A percentile compares a stretch with the other conserved stretches of the same genome.
phyloP scores from a whole-genome alignment of 2,888 invertebrate species.

The Aphodius granarius region DNA sequence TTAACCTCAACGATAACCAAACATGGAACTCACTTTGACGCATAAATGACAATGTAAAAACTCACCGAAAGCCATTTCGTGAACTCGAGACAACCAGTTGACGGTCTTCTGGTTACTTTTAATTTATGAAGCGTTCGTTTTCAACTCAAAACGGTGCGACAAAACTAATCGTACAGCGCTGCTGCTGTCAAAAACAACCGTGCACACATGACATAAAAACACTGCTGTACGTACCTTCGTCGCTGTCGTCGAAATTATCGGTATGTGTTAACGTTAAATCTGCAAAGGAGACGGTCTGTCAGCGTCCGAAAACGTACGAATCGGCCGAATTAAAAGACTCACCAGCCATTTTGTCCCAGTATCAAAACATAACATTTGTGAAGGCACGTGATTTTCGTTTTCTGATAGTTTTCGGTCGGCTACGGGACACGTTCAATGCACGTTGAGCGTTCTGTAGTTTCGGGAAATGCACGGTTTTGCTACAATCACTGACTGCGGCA shows the following conservation, averaged over 20 bases:
- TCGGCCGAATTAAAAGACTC: slow-evolving; percentile 39
- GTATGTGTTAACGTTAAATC: slow-evolving; percentile 49
- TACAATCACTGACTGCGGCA: slow-evolving; percentile 29
- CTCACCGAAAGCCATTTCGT: slow-evolving; percentile 9
- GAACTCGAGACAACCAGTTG: not conserved
- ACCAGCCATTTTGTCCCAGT: slow-evolving; percentile 54
- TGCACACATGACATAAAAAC: slow-evolving; percentile 32
- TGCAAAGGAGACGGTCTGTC: slow-evolving; percentile 39
- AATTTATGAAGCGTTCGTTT: slow-evolving; percentile 11
- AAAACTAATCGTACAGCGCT: slow-evolving; percentile 8
- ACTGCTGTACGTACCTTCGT: slow-evolving; percentile 49
- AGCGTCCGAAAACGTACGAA: slow-evolving; percentile 9
- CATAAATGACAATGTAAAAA: slow-evolving; percentile 6
- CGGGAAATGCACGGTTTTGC: slow-evolving; percentile 16
- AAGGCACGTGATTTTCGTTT: slow-evolving; percentile 47
- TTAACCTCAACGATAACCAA: not conserved
- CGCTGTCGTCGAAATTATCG: slow-evolving; percentile 48
- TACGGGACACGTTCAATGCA: slow-evolving; percentile 15
- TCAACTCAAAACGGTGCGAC: not conserved
- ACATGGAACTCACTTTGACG: not conserved
- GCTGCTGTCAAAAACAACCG: slow-evolving; percentile 25
- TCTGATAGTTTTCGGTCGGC: slow-evolving; percentile 19
- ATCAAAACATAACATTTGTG: slow-evolving; percentile 52
- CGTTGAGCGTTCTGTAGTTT: slow-evolving; percentile 17
- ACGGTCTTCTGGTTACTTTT: slow-evolving; percentile 1